Evolutionary conservation across 1,140 invertebrate species (phyloP), one percentile per base, ranked within the genome.

Genomic region (Pemphigus obesinymphae): DNA sequence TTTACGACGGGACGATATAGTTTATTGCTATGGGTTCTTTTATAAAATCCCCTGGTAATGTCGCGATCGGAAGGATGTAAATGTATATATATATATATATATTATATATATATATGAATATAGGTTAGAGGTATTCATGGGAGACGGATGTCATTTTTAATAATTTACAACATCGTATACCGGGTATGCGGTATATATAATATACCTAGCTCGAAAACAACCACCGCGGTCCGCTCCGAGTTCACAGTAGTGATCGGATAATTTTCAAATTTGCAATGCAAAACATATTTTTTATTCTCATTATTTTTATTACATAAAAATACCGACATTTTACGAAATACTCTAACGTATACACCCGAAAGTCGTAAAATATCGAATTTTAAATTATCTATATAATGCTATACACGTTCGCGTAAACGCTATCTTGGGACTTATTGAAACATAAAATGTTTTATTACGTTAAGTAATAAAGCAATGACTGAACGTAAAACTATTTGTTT

Each of bases 381-480:
- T 31, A n/a, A n/a, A n/a, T n/a, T n/a, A n/a, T n/a, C n/a, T 29
- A 45, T 29, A 5, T 72, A 48, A 72, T 72, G 26, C 70, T 34
- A 31, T 31, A 31, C 70, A 73, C 70, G 70, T 73, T 73, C 43
- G 70, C 10, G 17, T 50, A 73, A 73, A 48, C 17, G 31, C 70
- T 5, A 7, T 73, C 70, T 48, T 1, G 70, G 45, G 70, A 73
- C 26, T 73, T 43, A 73, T 73, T 73, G 70, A 73, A 50, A 73
- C 43, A 50, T 31, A 73, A 73, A 50, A 73, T 37, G 29, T 31
- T 73, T 73, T 73, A 72, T 72, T 72, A 50, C 20, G 26, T 48
- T 72, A 50, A 73, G 26, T 45, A 50, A 73, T 73, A 50, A 73
- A 50, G 29, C 43, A 48, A 50, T 48, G 45, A 31, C 45, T 31